Percentiles rank a stretch among this genome's conserved stretches.
Evolutionary conservation across 1,140 invertebrate species (phyloP).

Genomic region (Centruroides vittatus): DNA sequence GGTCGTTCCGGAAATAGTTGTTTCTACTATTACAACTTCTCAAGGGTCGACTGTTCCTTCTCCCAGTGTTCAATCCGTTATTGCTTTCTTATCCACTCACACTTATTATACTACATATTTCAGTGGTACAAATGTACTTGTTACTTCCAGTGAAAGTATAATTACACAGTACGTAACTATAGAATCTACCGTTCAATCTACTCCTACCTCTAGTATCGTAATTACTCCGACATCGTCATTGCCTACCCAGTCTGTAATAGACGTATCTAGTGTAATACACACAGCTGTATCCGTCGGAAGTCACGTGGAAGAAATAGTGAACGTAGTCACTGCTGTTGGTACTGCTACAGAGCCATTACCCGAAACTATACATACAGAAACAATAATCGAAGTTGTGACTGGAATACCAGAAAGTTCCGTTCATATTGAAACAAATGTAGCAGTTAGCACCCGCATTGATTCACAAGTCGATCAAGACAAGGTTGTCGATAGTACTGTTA

Average conservation of each 20-base stretch:
- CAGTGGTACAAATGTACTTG: conserved; percentile 15
- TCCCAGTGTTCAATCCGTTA: conserved; percentile 3
- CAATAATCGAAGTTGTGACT: no score
- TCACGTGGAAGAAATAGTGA: no score
- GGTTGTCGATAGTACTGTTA: no score
- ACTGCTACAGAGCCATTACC: background rate
- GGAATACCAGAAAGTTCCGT: background rate
- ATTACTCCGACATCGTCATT: no score
- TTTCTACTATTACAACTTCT: conserved; percentile 11
- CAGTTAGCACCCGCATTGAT: conserved; percentile 3
- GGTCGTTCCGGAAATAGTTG: conserved; percentile 16
- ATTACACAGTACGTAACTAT: conserved; percentile 19
- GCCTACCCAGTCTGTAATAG: no score
- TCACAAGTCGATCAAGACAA: background rate
- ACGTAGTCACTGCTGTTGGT: no score
- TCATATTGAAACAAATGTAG: conserved; percentile 2
- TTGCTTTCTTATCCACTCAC: conserved; percentile 20
- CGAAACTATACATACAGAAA: background rate
- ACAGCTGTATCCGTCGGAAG: no score
- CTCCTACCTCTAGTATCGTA: no score
- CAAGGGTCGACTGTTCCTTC: background rate
- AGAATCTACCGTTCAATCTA: background rate
- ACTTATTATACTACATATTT: conserved; percentile 22
- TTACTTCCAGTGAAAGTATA: conserved; percentile 17
- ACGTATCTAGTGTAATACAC: no score